A percentile compares a stretch with the other conserved stretches of the same genome.
Evolutionary conservation across 2,888 invertebrate species (phyloP).

Genomic region (Ophion slaviceki): DNA sequence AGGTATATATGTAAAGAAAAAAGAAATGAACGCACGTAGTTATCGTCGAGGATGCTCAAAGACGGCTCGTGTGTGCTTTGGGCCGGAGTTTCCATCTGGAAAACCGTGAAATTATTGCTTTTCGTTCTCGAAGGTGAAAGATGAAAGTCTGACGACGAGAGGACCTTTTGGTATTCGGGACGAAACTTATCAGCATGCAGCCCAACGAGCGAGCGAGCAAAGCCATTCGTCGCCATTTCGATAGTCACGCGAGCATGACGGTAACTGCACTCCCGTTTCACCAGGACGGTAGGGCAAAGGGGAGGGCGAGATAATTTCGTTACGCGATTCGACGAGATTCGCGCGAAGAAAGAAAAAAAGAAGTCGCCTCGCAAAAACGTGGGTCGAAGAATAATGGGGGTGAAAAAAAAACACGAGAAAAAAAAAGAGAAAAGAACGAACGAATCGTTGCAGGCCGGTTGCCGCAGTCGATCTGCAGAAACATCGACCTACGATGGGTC

Average conservation of each 20-base stretch:
- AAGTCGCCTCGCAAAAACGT: conserved; percentile 22
- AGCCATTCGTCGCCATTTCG: conserved; percentile 51
- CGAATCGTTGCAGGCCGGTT: conserved; percentile 30
- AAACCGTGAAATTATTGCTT: conserved; percentile 76
- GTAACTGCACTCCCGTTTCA: conserved; percentile 42
- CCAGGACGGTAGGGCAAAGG: conserved; percentile 22
- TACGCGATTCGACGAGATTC: conserved; percentile 59
- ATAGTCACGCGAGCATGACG: conserved; percentile 46
- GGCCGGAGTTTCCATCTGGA: conserved; percentile 39
- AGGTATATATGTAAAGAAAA: too few species aligned
- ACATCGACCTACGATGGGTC: conserved; percentile 52
- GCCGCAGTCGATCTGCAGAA: conserved; percentile 48
- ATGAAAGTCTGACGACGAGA: conserved; percentile 18
- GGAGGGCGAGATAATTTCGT: conserved; percentile 69
- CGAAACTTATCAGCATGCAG: conserved; percentile 73
- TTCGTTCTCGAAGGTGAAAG: conserved; percentile 65
- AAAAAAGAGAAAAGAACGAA: conserved; percentile 22
- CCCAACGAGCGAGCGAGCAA: conserved; percentile 23
- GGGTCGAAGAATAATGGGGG: conserved; percentile 45
- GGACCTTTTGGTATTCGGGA: conserved; percentile 58
- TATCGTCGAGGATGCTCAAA: background rate
- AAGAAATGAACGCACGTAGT: too few species aligned
- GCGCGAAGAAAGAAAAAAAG: conserved; percentile 12
- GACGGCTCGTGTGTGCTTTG: background rate
- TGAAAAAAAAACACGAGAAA: conserved; percentile 18